Base-by-base conservation (phyloP, 1,140 invertebrate genomes). In the Drosophila kurseongensis region DNA sequence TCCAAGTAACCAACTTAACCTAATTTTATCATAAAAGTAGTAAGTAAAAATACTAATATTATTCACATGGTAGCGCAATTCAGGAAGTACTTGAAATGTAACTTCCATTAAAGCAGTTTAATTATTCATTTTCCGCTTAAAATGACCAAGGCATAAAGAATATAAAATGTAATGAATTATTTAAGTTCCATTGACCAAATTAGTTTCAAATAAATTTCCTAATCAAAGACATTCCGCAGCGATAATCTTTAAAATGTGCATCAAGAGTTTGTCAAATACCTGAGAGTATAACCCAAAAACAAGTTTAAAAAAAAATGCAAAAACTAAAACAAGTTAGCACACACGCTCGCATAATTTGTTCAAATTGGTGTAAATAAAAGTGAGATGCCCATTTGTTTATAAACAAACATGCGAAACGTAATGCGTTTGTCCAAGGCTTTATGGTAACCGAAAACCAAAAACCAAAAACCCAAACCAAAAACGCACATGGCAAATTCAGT, bases 351-450 rank as follows among this genome's bases (percentile, higher is more conserved):
- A 67, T 69, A 40, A 67, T 69, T 68, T 67, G 62, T 32, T 8
- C 32, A 32, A 35, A 23, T 47, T n/a, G 10, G 5, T 72, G 65
- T 71, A 71, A 57, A 72, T 58, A 72, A 58, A 41, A 32, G 27
- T 23, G 18, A 32, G 42, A 40, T 47, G n/a, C 38, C n/a, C 23
- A 47, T 40, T 71, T 71, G 50, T 57, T 68, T 56, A 40, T 36
- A 56, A 48, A 69, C 51, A 69, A 71, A 58, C 51, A 71, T 27
- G 67, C 66, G 38, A 58, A 72, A 50, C 68, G 68, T 50, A 50
- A 48, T 69, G 65, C 52, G 63, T 23, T 63, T 32, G 63, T 10
- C 60, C 60, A 67, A 67, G 60, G 60, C 63, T 18, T 36, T 36
- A 51, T 36, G 62, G 59, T 42, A 63, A 67, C 60, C 60, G n/a